Conservation (phyloP, 2,888 invertebrate species). For the Drosophila austrosaltans region DNA sequence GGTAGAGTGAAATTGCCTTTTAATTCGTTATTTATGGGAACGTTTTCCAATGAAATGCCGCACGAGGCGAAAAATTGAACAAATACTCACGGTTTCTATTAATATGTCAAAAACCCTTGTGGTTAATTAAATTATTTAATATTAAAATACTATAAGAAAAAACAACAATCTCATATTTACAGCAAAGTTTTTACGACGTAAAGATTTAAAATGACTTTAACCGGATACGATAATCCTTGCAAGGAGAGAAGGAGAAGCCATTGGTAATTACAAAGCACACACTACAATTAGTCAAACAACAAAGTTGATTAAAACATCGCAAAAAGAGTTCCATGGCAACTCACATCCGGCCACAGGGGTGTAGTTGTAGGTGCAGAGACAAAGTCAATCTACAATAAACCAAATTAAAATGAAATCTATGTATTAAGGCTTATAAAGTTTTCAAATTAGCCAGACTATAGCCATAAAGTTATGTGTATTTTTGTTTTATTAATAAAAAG, state of each 20-base stretch:
- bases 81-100: conserved; percentile 57
- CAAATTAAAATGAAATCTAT: too few relatives aligned
- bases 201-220: background rate
- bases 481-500: background rate
- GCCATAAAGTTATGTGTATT: background rate
- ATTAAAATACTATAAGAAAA: background rate
- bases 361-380: background rate
- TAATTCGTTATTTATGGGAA: conserved; percentile 39
- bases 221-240: background rate
- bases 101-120: conserved; percentile 57
- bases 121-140: conserved; percentile 36
- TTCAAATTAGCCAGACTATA: background rate
- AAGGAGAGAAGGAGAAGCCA: conserved; percentile 11
- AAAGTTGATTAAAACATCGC: conserved; percentile 27
- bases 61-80: conserved; percentile 51
- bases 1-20: conserved; percentile 49
- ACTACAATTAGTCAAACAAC: conserved; percentile 46
- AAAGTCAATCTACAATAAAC: background rate
- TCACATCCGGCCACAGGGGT: background rate
- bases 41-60: conserved; percentile 28
- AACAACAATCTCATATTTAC: conserved; percentile 3
- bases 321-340: background rate
- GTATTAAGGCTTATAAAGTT: too few relatives aligned
- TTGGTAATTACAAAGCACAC: conserved; percentile 32
- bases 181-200: background rate